A percentile compares a stretch with the other conserved stretches of the same genome.
These are phyloP conservation scores for Gallinago jamesoni DNA, from an alignment of 2,113 vertebrate species.

Conservation along the genomic window DNA sequence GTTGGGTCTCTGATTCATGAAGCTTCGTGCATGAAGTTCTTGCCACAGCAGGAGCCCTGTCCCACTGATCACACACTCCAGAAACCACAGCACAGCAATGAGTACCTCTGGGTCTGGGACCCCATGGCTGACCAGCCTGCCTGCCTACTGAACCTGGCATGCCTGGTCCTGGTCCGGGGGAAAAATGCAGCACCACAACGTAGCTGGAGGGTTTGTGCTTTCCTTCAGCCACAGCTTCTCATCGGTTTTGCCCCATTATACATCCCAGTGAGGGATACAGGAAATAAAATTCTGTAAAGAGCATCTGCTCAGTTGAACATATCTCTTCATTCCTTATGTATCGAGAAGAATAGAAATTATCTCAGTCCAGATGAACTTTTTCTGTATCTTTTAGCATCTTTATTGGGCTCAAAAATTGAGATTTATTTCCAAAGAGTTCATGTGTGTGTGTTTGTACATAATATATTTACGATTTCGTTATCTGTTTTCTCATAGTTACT, in stretches of 20 bases:
- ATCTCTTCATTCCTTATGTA: neutral
- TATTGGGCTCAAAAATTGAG: neutral
- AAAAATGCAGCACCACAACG: accelerated
- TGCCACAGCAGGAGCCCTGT: neutral
- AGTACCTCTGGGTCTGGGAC: neutral
- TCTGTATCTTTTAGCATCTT: neutral
- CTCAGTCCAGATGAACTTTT: neutral
- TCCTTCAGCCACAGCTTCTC: neutral
- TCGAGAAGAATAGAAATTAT: neutral
- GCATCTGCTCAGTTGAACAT: neutral
- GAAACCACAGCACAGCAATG: neutral
- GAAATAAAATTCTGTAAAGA: neutral
- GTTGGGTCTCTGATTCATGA: neutral
- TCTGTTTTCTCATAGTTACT: neutral
- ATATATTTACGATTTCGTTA: neutral
- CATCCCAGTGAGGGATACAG: neutral
- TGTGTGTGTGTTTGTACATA: neutral
- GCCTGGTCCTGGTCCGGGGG: neutral
- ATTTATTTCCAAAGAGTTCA: neutral
- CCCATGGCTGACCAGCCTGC: neutral
- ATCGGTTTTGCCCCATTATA: neutral
- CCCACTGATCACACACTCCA: accelerated
- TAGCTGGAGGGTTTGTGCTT: neutral
- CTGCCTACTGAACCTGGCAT: neutral
- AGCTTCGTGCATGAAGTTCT: neutral